A percentile compares a stretch with the other conserved stretches of the same genome.
phyloP scores from a whole-genome alignment of 1,140 invertebrate genomes.

The Papilio aristodemus region DNA sequence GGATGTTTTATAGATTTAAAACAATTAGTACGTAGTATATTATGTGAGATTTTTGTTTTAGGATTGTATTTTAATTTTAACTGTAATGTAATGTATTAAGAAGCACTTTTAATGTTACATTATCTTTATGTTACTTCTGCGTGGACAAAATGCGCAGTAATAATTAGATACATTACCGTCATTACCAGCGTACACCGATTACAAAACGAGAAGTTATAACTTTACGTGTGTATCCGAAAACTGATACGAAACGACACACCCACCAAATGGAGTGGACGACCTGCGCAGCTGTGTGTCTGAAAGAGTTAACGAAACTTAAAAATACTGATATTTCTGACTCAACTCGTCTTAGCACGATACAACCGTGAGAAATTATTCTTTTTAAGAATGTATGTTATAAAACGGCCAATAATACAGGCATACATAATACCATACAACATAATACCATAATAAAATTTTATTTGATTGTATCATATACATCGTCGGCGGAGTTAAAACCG shows the following conservation, averaged over 20 bases:
- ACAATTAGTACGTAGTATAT: too few relatives aligned
- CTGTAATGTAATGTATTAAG: too few relatives aligned
- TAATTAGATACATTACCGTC: too few relatives aligned
- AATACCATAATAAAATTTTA: slow-evolving; percentile 15
- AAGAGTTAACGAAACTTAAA: slow-evolving; percentile 2
- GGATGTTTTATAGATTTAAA: too few relatives aligned
- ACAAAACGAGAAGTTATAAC: not conserved
- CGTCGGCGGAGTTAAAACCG: slow-evolving; percentile 10
- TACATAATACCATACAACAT: slow-evolving; percentile 20
- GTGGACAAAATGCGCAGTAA: too few relatives aligned
- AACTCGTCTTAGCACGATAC: not conserved
- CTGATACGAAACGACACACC: not conserved
- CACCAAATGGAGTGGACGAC: not conserved
- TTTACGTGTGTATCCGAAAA: not conserved
- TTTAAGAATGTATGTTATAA: not conserved
- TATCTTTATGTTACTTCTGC: too few relatives aligned
- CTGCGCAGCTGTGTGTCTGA: not conserved
- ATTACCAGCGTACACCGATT: not conserved
- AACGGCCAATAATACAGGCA: not conserved
- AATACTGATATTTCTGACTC: not conserved
- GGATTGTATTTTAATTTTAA: too few relatives aligned
- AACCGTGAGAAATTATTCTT: not conserved
- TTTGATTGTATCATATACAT: slow-evolving; percentile 23
- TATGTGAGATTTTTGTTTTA: too few relatives aligned
- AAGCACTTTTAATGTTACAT: too few relatives aligned